Conservation (phyloP, 2,797 vertebrate genomes). For the Triplophysa bombifrons region DNA sequence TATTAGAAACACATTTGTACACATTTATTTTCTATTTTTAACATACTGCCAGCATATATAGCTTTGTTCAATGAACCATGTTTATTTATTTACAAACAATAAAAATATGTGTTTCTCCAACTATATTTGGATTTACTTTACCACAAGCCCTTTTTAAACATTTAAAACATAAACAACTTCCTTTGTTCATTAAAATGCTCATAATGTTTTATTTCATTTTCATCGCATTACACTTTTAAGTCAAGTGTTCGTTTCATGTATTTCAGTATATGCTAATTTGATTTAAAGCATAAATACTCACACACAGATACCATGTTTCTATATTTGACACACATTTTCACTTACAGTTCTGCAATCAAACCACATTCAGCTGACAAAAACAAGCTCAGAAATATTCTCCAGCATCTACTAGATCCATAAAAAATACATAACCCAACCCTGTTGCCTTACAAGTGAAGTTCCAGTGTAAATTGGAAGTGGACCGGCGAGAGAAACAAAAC, state of each 20-base stretch:
- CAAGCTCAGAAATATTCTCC: neutral
- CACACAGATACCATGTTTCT: neutral
- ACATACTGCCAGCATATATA: too few relatives aligned
- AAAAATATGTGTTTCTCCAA: too few relatives aligned
- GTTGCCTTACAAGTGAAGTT: neutral
- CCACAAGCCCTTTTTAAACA: too few relatives aligned
- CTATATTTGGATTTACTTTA: too few relatives aligned
- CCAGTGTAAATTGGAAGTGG: neutral
- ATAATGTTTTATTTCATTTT: too few relatives aligned
- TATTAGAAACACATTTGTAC: neutral
- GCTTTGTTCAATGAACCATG: too few relatives aligned
- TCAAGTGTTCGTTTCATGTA: too few relatives aligned
- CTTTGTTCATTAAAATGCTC: too few relatives aligned
- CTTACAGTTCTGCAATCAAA: neutral
- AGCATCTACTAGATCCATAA: neutral
- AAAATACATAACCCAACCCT: neutral
- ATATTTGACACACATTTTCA: neutral
- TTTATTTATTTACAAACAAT: too few relatives aligned
- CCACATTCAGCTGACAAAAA: neutral
- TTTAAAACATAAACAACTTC: too few relatives aligned
- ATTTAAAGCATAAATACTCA: neutral
- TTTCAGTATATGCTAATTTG: too few relatives aligned
- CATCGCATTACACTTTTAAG: too few relatives aligned
- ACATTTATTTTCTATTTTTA: neutral
- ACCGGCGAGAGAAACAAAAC: conserved; percentile 1